Evolutionary conservation across 2,113 vertebrate species (phyloP), one percentile per base, ranked within the genome.

Genomic region (Erythrolamprus reginae): DNA sequence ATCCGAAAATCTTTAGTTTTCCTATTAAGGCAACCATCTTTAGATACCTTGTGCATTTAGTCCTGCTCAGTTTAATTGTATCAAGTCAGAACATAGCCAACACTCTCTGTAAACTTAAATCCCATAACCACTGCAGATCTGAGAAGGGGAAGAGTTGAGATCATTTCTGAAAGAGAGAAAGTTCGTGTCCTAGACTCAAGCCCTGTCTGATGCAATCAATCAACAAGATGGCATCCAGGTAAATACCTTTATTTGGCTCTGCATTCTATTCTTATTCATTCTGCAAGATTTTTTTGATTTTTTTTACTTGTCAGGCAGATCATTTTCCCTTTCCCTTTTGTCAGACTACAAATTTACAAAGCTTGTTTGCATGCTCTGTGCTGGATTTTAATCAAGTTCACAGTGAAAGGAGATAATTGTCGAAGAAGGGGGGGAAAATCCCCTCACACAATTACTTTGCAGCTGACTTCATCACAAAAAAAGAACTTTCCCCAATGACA

Each of bases 321-420:
- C 92, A 89, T 87, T 96, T 96, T 95, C 95, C 84, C 94, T 94
- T 96, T 96, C 95, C 84, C 93, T 95, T 96, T 96, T 95, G 95
- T 96, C 90, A 90, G 93, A 91, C 91, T 92, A 95, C 95, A 96
- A 95, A 95, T 96, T 94, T 95, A 96, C 95, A 96, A 95, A 96
- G 94, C 95, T 95, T 95, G 95, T 96, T 96, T 96, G 95, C 95
- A 95, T 89, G 93, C 95, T 92, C 90, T 93, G 93, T 70, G 0
- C 92, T 94, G 95, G 96, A 96, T 96, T 96, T 96, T 96, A 96
- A 96, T 96, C 95, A 87, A 95, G 94, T 96, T 94, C 93, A 93
- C 93, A 91, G 95, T 95, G 96, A 95, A 95, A 90, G 93, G 92
- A 96, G 94, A 96, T 94, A 95, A 96, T 96, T 48, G 84, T 86